Base-by-base conservation (phyloP, 2,888 invertebrate genomes). In the Nephrotoma flavescens region DNA sequence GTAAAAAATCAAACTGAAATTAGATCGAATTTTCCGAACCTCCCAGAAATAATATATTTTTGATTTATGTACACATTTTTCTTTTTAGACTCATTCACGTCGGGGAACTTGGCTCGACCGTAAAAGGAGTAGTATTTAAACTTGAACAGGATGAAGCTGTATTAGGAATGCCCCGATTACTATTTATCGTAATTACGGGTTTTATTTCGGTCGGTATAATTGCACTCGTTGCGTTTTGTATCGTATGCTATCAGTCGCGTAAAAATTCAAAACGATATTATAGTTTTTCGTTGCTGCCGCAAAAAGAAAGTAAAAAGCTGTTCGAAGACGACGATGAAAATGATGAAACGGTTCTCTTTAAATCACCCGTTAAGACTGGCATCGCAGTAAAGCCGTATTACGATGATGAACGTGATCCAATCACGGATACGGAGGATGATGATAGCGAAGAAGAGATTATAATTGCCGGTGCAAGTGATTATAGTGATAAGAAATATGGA, bases 181-280 rank as follows among this genome's bases (percentile, higher is more conserved):
- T 95, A 1, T 97, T 97, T 90, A 94, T 97, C 45, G 93, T 96
- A 89, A 90, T 96, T 9, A 93, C 95, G 88, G 96, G 96, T 94
- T 89, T 89, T 42, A 86, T 90, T 2, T 89, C 91, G 44, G 90
- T 91, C 11, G 88, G 90, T 2, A 86, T 88, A 19, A 89, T 92
- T 4, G 89, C 90, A 11, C 87, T 89, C 31, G 90, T 90, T 86
- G 89, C 90, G 11, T 88, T 91, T 41, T 89, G 90, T 88, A 89
- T 90, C 2, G 91, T 91, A 87, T 91, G 89, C 71, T 87, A 90
- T 87, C 89, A 91, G 88, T 89, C 89, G 0, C 88, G 90, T 6
- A 84, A 71, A 52, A 86, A 52, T 41, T 42, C 71, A 7, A 91
- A 91, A 88, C 90, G 89, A 0, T 90, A 91, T 87, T 92, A 92